Base-by-base conservation (phyloP, 37 sponge, comb jelly and placozoan genomes). In the Dysidea cf. avara region DNA sequence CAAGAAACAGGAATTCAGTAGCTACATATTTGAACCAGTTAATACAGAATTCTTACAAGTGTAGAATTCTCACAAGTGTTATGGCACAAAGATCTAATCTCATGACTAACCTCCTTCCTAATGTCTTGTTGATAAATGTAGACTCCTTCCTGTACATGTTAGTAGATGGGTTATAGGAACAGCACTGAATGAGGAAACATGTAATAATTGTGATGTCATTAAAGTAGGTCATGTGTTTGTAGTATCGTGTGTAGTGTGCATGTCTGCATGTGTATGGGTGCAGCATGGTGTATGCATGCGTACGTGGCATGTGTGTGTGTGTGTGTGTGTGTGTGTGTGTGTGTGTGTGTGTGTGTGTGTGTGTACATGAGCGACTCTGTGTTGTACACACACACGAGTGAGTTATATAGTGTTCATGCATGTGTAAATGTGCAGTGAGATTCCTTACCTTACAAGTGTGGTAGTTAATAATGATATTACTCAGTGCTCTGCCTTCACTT, bases 381-480 rank as follows among this genome's bases (percentile, higher is more conserved):
- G 2, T 29, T 70, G 30, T 32, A 48, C 2, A 22, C 30, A 50
- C 24, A 38, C 43, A 32, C 12, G 28, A 4, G 36, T 58, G 13
- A 50, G 26, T 75, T 28, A 18, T 49, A 49, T 49, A 13, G 16
- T 49, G 52, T 49, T 18, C 13, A 49, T 18, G 26, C 26, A 56
- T 29, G 18, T 13, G 28, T n/a, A n/a, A n/a, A n/a, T n/a, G 16
- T 30, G 29, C 73, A 0, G 12, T n/a, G n/a, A n/a, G n/a, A n/a
- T n/a, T n/a, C n/a, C n/a, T n/a, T n/a, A 94, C 94, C 84, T 82
- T 70, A 51, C 79, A 72, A 28, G 58, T 31, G 68, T 28, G 81
- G 72, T 72, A 82, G 56, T 64, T 83, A 47, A 94, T 72, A 50
- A 94, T 68, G 54, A 90, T 37, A 50, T 94, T 90, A 30, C 46